These are phyloP conservation scores for Sylvilagus floridanus DNA, from an alignment of 2,797 vertebrate genomes.

Conservation along the genomic window DNA sequence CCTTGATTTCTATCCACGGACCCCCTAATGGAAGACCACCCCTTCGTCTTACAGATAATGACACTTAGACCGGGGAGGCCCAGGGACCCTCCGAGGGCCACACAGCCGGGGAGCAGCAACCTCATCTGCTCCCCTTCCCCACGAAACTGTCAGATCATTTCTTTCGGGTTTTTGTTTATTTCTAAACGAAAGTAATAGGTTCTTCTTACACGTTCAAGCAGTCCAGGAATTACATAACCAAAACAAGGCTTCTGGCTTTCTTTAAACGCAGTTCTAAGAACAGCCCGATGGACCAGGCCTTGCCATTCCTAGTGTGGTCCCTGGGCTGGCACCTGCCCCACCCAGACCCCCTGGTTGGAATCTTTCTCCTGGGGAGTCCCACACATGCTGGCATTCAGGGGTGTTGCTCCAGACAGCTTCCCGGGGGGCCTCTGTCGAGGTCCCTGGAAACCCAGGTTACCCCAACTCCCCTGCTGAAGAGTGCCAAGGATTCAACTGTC, in stretches of 20 bases:
- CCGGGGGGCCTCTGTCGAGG: background rate
- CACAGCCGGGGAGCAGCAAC: background rate
- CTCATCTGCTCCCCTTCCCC: background rate
- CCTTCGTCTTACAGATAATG: slow-evolving; percentile 11
- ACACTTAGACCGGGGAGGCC: slow-evolving; percentile 5
- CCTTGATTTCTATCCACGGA: background rate
- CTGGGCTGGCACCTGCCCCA: background rate
- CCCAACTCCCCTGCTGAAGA: background rate
- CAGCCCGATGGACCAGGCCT: background rate
- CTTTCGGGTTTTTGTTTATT: background rate
- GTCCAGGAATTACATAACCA: background rate
- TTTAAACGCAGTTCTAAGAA: background rate
- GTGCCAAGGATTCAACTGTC: background rate
- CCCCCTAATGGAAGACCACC: background rate
- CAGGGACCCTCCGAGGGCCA: slow-evolving; percentile 6
- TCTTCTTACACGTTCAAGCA: slow-evolving; percentile 7
- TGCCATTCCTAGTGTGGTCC: background rate
- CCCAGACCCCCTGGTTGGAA: background rate
- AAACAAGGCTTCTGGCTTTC: background rate
- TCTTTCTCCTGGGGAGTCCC: background rate
- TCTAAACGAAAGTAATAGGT: slow-evolving; percentile 49
- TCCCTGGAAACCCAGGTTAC: background rate
- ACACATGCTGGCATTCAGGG: too few species aligned
- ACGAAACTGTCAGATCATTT: background rate
- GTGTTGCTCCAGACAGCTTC: background rate